These are phyloP conservation scores for Prionailurus viverrinus DNA, from an alignment of 2,113 vertebrate species.

Conservation along the genomic window DNA sequence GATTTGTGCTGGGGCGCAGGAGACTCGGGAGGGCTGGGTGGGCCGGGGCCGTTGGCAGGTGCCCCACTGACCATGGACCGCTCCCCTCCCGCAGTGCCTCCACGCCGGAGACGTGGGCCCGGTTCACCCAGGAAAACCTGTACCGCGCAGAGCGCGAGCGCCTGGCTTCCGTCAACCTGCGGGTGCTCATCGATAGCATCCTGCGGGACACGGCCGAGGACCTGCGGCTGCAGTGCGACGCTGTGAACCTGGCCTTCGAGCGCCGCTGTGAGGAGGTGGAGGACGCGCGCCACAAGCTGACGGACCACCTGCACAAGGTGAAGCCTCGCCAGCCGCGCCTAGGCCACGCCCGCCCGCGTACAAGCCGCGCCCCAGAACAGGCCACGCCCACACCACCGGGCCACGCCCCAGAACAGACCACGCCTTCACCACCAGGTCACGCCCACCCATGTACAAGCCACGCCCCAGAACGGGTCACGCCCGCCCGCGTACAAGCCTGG, in stretches of 20 bases:
- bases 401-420: background rate
- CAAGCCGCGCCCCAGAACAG: rapidly evolving
- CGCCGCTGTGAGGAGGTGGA: slow-evolving; percentile 88
- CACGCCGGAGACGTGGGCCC: slow-evolving; percentile 88
- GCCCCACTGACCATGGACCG: too few relatives aligned
- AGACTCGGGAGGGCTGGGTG: too few relatives aligned
- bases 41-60: background rate
- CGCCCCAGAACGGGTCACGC: too few relatives aligned
- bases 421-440: too few relatives aligned
- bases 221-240: slow-evolving; percentile 89
- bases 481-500: background rate
- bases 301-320: slow-evolving; percentile 89
- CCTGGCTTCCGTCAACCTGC: slow-evolving; percentile 88
- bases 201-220: slow-evolving; percentile 91
- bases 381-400: background rate
- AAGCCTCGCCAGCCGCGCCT: rapidly evolving
- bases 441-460: too few relatives aligned
- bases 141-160: slow-evolving; percentile 88
- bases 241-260: slow-evolving; percentile 87
- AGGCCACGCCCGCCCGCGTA: background rate
- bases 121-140: slow-evolving; percentile 92
- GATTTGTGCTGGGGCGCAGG: background rate
- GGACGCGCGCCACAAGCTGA: slow-evolving; percentile 88
- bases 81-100: slow-evolving; percentile 86
- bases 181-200: slow-evolving; percentile 88